phyloP scores from a whole-genome alignment of 2,888 invertebrate genomes.

The Aporophyla nigra region DNA sequence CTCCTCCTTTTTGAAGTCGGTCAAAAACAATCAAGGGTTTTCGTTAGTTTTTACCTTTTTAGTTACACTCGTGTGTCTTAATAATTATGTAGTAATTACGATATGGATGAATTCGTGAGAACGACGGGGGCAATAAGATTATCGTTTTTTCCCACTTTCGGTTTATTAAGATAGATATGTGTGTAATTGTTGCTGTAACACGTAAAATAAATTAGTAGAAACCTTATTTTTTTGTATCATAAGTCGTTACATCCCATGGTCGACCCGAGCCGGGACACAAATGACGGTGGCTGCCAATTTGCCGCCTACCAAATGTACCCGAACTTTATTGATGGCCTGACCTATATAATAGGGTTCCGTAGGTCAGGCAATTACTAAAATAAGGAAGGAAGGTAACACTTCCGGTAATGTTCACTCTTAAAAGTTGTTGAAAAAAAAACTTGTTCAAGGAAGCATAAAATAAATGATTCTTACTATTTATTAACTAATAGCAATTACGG shows the following conservation, averaged over 20 bases:
- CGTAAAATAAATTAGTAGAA: neutral
- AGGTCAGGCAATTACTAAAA: neutral
- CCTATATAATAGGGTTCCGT: neutral
- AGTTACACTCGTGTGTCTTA: too few species aligned
- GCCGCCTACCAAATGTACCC: slow-evolving; percentile 9
- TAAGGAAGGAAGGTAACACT: neutral
- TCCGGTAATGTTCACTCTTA: neutral
- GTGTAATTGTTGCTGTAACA: neutral
- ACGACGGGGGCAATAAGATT: neutral
- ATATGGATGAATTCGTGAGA: neutral
- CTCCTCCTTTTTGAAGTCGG: too few species aligned
- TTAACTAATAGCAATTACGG: neutral
- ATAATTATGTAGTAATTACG: too few species aligned
- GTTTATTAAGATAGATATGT: neutral
- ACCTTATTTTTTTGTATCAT: neutral
- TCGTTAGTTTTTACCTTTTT: too few species aligned
- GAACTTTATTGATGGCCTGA: slow-evolving; percentile 15
- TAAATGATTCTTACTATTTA: neutral
- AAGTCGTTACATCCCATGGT: neutral
- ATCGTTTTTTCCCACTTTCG: neutral
- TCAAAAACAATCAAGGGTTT: too few species aligned
- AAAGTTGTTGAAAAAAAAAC: neutral
- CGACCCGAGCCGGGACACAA: slow-evolving; percentile 13
- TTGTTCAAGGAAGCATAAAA: neutral
- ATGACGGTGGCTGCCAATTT: slow-evolving; percentile 20